phyloP scores from a whole-genome alignment of 2,888 invertebrate genomes.

The Acanthacorydalis orientalis region DNA sequence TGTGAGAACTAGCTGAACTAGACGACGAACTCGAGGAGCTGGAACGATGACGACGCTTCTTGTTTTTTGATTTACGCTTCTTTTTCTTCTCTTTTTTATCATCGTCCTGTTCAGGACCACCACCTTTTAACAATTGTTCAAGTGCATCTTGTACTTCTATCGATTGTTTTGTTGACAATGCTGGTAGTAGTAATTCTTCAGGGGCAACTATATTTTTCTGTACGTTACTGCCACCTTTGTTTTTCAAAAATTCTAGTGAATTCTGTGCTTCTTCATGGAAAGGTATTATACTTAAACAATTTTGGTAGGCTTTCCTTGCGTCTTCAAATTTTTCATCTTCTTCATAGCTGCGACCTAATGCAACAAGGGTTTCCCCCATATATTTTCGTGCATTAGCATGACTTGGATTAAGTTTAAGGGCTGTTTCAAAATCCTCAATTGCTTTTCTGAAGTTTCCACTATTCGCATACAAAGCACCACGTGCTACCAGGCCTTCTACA shows the following conservation, averaged over 20 bases:
- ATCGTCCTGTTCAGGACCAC: constrained; percentile 19
- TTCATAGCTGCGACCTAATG: constrained; percentile 74
- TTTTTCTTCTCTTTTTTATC: constrained; percentile 45
- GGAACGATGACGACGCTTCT: constrained; percentile 42
- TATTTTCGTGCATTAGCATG: constrained; percentile 91
- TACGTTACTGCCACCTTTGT: constrained; percentile 35
- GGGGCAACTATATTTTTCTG: constrained; percentile 45
- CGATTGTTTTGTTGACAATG: constrained; percentile 21
- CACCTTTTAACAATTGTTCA: constrained; percentile 39
- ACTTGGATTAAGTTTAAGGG: constrained; percentile 70
- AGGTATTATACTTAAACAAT: constrained; percentile 67
- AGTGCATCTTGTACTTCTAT: constrained; percentile 48
- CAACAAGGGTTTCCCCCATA: constrained; percentile 82
- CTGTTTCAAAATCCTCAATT: constrained; percentile 86
- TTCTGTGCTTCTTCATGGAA: constrained; percentile 78
- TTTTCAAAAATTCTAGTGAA: constrained; percentile 64
- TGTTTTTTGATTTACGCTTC: constrained; percentile 44
- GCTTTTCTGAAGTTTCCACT: constrained; percentile 87
- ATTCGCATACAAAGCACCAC: constrained; percentile 85
- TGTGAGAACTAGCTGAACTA: constrained; percentile 31
- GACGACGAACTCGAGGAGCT: constrained; percentile 31
- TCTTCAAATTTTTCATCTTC: constrained; percentile 74
- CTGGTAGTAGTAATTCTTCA: constrained; percentile 40
- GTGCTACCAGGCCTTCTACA: constrained; percentile 81
- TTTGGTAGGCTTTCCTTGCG: constrained; percentile 69